Conservation (phyloP, 2,113 vertebrate species). For the Scolopax mira region DNA sequence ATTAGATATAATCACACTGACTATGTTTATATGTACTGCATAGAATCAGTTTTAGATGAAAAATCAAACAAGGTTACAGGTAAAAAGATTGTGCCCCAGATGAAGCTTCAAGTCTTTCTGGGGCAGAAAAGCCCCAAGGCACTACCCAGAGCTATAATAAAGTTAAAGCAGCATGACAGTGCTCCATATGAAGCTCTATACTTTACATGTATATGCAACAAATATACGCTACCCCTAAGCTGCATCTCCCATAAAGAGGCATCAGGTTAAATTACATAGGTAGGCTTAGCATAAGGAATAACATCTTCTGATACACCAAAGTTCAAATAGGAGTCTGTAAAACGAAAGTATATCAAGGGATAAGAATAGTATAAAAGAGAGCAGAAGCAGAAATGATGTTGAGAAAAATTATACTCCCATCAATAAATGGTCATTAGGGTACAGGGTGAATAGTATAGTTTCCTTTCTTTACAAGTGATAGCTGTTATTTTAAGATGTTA, state of each 20-base stretch:
- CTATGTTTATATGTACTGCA: not conserved
- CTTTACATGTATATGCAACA: not conserved
- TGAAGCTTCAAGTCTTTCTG: not conserved
- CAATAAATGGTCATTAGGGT: not conserved
- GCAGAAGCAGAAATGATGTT: not conserved
- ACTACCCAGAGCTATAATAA: not conserved
- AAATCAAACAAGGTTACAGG: not conserved
- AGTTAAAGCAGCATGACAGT: not conserved
- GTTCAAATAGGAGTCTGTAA: not conserved
- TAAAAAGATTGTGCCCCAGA: not conserved
- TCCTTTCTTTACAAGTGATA: not conserved
- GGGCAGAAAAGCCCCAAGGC: not conserved
- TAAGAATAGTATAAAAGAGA: not conserved
- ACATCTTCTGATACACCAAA: not conserved
- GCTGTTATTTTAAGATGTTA: not conserved
- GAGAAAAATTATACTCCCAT: not conserved
- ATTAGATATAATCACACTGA: not conserved
- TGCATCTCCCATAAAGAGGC: not conserved
- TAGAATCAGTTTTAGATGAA: not conserved
- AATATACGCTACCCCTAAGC: not conserved
- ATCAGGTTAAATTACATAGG: not conserved
- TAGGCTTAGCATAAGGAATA: not conserved
- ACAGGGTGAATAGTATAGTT: not conserved
- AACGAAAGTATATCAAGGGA: not conserved
- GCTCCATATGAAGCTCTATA: not conserved